Percentiles rank a stretch among this genome's conserved stretches.
phyloP scores from a whole-genome alignment of 2,888 invertebrate genomes.

The Chrysolina haemoptera region DNA sequence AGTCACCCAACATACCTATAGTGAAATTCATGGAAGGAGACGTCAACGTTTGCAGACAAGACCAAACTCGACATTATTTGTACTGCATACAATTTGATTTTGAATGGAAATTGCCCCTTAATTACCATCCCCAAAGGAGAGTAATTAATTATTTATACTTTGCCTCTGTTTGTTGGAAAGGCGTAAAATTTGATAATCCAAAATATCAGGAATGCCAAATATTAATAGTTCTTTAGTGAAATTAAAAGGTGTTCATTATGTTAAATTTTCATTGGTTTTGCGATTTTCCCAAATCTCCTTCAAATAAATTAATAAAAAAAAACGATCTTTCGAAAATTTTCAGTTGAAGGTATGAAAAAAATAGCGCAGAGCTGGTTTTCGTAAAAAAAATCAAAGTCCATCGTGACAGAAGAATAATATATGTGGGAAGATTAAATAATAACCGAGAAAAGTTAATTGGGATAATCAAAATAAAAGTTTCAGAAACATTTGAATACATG shows the following conservation, averaged over 20 bases:
- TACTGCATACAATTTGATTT: slow-evolving; percentile 32
- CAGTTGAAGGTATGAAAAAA: no score
- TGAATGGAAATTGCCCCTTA: slow-evolving; percentile 30
- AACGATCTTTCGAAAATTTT: no score
- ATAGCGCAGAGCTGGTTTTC: no score
- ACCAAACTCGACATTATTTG: slow-evolving; percentile 24
- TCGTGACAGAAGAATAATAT: no score
- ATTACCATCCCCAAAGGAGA: slow-evolving; percentile 16
- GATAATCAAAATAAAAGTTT: no score
- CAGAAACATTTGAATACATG: no score
- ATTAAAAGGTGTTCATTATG: background rate
- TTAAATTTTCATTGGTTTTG: no score
- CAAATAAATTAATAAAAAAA: no score
- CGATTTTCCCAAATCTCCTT: no score
- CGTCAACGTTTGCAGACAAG: slow-evolving; percentile 12
- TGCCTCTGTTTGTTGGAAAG: slow-evolving; percentile 4
- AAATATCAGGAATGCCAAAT: background rate
- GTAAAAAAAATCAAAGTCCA: no score
- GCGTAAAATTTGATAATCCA: background rate
- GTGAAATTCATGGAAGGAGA: slow-evolving; percentile 14
- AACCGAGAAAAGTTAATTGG: no score
- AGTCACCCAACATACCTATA: slow-evolving; percentile 28
- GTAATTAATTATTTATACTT: slow-evolving; percentile 35
- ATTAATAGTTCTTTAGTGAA: background rate
- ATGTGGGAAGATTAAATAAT: no score